These are phyloP conservation scores for Podabrus alpinus DNA, from an alignment of 2,888 invertebrate species.

Conservation along the genomic window DNA sequence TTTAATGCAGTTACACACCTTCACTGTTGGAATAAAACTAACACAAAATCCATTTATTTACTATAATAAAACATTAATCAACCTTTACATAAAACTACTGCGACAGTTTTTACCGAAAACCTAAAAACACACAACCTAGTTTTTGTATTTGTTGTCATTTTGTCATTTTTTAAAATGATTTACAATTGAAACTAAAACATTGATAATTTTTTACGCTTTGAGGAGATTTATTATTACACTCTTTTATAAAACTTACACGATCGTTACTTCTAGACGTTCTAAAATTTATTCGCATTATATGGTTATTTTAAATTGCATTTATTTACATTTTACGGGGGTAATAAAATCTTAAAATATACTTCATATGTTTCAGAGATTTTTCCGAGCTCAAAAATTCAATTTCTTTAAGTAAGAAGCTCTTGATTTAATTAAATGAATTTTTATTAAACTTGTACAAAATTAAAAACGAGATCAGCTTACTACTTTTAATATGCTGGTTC, in stretches of 20 bases:
- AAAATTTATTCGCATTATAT: not conserved
- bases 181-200: not conserved
- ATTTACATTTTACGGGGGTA: not conserved
- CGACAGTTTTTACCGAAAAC: not conserved
- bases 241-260: not conserved
- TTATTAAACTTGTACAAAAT: not conserved
- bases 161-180: not conserved
- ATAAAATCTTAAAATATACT: not conserved
- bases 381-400: not conserved
- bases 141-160: not conserved
- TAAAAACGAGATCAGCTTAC: not conserved
- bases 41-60: not conserved
- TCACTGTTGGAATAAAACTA: not conserved
- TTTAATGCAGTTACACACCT: not conserved
- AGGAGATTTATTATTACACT: not conserved
- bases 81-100: not conserved
- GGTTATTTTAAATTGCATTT: not conserved
- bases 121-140: not conserved
- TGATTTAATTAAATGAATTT: not conserved
- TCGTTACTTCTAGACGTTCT: not conserved
- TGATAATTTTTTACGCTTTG: not conserved
- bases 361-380: not conserved
- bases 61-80: not conserved
- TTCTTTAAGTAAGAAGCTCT: not conserved
- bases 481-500: not conserved